Conservation (phyloP, 1,140 invertebrate genomes). For the Campoletis sonorensis region DNA sequence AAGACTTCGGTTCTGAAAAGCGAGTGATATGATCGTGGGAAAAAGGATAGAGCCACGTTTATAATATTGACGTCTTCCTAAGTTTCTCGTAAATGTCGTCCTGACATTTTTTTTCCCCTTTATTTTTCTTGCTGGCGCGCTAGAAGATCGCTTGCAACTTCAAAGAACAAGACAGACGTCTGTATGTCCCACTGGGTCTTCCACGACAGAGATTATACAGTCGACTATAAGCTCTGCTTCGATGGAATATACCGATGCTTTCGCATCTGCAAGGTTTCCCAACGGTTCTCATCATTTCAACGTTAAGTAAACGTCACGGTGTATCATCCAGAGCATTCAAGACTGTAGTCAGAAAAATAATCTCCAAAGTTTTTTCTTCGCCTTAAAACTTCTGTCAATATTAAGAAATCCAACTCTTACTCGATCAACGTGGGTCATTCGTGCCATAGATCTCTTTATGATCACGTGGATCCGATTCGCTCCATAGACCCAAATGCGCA, state of each 20-base stretch:
- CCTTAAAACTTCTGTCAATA: too few relatives aligned
- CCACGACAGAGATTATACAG: constrained; percentile 65
- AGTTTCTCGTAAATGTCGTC: background rate
- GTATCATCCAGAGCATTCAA: too few relatives aligned
- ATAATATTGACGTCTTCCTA: background rate
- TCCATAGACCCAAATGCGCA: too few relatives aligned
- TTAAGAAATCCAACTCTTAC: too few relatives aligned
- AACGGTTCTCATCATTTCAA: background rate
- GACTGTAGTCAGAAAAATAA: too few relatives aligned
- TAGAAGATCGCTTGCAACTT: constrained; percentile 53
- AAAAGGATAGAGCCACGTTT: background rate
- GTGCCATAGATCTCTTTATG: too few relatives aligned
- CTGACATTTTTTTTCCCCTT: background rate
- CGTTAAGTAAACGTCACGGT: too few relatives aligned
- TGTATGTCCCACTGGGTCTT: constrained; percentile 62
- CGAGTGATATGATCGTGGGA: background rate
- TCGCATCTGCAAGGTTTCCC: background rate
- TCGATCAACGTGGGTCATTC: too few relatives aligned
- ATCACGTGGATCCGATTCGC: too few relatives aligned
- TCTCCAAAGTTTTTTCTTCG: too few relatives aligned
- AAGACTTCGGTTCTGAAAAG: background rate
- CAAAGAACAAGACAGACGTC: constrained; percentile 62
- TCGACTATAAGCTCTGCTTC: constrained; percentile 46
- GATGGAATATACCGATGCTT: constrained; percentile 1
- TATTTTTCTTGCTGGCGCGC: background rate